A percentile compares a stretch with the other conserved stretches of the same genome.
phyloP scores from a whole-genome alignment of 2,113 vertebrate species.

The Caranx ignobilis region DNA sequence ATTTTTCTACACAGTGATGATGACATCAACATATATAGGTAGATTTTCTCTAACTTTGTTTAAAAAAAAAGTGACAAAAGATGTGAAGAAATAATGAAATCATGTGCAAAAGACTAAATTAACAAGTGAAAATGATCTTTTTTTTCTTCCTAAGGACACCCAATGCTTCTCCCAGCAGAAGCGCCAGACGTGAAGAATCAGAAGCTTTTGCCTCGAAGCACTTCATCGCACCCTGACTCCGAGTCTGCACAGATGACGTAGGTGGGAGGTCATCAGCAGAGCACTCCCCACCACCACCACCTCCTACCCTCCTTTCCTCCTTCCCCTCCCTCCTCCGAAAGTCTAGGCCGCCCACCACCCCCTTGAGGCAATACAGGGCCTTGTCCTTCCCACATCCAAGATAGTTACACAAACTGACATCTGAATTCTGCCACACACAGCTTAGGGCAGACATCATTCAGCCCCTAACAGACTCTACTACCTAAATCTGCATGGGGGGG shows the following conservation, averaged over 20 bases:
- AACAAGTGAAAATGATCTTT: neutral
- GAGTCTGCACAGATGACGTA: slow-evolving; percentile 23
- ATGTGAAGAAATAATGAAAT: neutral
- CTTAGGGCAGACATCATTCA: slow-evolving; percentile 44
- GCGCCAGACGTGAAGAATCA: neutral
- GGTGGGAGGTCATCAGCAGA: slow-evolving; percentile 40
- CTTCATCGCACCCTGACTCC: slow-evolving; percentile 44
- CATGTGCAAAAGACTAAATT: neutral
- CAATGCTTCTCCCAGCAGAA: neutral
- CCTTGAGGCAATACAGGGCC: slow-evolving; percentile 25
- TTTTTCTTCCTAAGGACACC: neutral
- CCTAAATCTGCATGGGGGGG: neutral
- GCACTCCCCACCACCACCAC: neutral
- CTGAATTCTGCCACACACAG: slow-evolving; percentile 48
- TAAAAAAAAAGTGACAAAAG: neutral
- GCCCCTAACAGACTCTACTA: slow-evolving; percentile 44
- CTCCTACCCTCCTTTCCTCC: too few species aligned
- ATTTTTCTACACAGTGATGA: neutral
- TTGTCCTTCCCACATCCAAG: slow-evolving; percentile 30
- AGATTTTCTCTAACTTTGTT: too few species aligned
- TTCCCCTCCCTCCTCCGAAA: neutral
- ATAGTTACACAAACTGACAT: slow-evolving; percentile 53
- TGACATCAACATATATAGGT: neutral
- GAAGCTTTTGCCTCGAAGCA: slow-evolving; percentile 19
- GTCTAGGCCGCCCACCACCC: slow-evolving; percentile 17